Evolutionary conservation across 2,888 invertebrate genomes (phyloP), one percentile per base, ranked within the genome.

Genomic region (Nemotelus nigrinus): DNA sequence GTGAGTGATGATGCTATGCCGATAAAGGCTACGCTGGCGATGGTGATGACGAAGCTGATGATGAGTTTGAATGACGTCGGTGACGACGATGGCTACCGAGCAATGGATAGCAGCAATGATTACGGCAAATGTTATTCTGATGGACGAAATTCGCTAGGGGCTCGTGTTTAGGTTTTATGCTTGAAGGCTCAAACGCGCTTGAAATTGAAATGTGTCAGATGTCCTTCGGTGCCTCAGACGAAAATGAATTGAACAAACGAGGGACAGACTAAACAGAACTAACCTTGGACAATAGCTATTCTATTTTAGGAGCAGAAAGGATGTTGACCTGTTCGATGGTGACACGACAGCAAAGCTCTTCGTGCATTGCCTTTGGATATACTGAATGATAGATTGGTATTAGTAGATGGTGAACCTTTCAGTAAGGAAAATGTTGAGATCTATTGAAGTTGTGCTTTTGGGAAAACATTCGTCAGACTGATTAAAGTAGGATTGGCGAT

Each of bases 181-280:
- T 63, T 25, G 43, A 1, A 41, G 3, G n/a, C n/a, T n/a, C 25
- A 25, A 25, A 25, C 25, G 25, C 25, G 25, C 25, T 25, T 25
- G 25, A 25, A 25, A 25, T 25, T 25, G 25, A 25, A 25, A 25
- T 25, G 25, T 25, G 25, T 25, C 25, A 25, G 25, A 25, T 25
- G 25, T 41, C 63, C 41, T 63, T 63, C 41, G 63, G 2, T 2
- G 5, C 43, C 63, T 3, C 63, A 25, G 25, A 25, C 25, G 25
- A 25, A 25, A 25, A 25, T 25, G 25, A 25, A 25, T 63, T 63
- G 8, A 41, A 7, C 10, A 63, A 43, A 43, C 53, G 53, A 53
- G 7, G 53, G 8, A 25, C 57, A 76, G 76, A 76, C 76, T 55
- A 64, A 76, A 76, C 65, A 76, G 65, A 76, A 64, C 76, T 76